A percentile compares a stretch with the other conserved stretches of the same genome.
Evolutionary conservation across 2,113 vertebrate species (phyloP).

Genomic region (Pangasianodon hypophthalmus): DNA sequence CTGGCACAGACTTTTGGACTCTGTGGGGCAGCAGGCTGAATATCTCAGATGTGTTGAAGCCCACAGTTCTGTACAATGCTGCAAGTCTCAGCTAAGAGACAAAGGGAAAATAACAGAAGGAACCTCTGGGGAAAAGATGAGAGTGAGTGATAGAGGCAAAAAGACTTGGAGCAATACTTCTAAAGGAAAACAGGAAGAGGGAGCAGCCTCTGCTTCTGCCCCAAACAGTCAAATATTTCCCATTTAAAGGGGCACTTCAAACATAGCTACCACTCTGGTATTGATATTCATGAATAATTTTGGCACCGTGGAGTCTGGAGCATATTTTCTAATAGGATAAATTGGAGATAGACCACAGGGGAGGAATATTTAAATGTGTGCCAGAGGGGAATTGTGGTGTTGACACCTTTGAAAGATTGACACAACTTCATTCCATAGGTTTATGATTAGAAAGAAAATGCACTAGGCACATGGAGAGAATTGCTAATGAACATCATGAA

Average conservation of each 20-base stretch:
- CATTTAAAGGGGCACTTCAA: conserved; percentile 62
- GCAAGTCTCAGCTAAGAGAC: background rate
- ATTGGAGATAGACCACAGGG: conserved; percentile 51
- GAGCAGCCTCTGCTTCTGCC: conserved; percentile 36
- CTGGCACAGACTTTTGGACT: background rate
- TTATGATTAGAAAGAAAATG: conserved; percentile 55
- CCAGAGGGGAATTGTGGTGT: conserved; percentile 46
- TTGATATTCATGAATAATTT: conserved; percentile 63
- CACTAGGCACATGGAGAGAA: background rate
- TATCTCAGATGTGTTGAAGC: background rate
- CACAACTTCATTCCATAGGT: conserved; percentile 52
- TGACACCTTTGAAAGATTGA: conserved; percentile 65
- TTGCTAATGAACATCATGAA: background rate
- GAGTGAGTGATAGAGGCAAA: conserved; percentile 15
- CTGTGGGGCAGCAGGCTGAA: background rate
- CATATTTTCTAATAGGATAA: conserved; percentile 48
- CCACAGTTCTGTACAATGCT: background rate
- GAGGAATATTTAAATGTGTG: conserved; percentile 59
- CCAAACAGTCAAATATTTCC: conserved; percentile 57
- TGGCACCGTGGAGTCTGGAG: conserved; percentile 35
- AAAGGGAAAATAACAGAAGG: conserved; percentile 13
- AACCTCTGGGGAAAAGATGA: conserved; percentile 26
- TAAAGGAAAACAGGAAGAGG: conserved; percentile 50
- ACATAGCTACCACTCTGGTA: conserved; percentile 40
- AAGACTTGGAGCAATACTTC: conserved; percentile 15